These are phyloP conservation scores for Pammene aurita DNA, from an alignment of 2,888 invertebrate genomes.

Conservation along the genomic window DNA sequence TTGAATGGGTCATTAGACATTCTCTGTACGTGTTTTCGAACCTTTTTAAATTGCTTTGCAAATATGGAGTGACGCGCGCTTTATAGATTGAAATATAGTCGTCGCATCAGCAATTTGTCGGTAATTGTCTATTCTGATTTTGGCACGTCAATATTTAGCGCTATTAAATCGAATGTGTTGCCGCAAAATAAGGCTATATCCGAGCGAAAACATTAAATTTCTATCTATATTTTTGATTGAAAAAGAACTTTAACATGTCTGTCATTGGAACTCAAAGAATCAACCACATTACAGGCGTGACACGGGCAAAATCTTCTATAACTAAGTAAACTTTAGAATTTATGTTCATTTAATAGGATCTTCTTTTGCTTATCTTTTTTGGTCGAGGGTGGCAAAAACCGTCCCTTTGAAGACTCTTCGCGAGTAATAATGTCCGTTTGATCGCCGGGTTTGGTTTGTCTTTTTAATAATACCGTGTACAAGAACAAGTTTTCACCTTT, in stretches of 20 bases:
- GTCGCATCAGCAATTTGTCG: slow-evolving; percentile 3
- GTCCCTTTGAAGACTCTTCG: slow-evolving; percentile 24
- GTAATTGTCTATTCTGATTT: neutral
- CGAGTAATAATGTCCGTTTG: slow-evolving; percentile 32
- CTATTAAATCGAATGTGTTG: no score
- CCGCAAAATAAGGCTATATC: no score
- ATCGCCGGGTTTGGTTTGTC: slow-evolving; percentile 26
- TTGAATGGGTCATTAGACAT: slow-evolving; percentile 67
- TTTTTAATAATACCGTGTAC: slow-evolving; percentile 29
- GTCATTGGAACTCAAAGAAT: neutral
- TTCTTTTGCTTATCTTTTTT: neutral
- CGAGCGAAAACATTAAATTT: neutral
- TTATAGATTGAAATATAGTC: slow-evolving; percentile 40
- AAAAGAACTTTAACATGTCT: neutral
- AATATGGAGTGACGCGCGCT: slow-evolving; percentile 53
- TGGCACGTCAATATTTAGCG: no score
- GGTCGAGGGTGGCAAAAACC: neutral
- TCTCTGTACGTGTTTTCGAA: slow-evolving; percentile 54
- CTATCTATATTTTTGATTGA: neutral
- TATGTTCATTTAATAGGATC: slow-evolving; percentile 32
- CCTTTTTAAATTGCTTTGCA: slow-evolving; percentile 56
- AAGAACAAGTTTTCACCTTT: neutral
- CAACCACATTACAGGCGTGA: neutral
- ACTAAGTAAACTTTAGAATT: neutral
- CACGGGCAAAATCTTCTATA: neutral